Evolutionary conservation across 2,888 invertebrate genomes (phyloP).

Genomic region (Trichopoda pennipes): DNA sequence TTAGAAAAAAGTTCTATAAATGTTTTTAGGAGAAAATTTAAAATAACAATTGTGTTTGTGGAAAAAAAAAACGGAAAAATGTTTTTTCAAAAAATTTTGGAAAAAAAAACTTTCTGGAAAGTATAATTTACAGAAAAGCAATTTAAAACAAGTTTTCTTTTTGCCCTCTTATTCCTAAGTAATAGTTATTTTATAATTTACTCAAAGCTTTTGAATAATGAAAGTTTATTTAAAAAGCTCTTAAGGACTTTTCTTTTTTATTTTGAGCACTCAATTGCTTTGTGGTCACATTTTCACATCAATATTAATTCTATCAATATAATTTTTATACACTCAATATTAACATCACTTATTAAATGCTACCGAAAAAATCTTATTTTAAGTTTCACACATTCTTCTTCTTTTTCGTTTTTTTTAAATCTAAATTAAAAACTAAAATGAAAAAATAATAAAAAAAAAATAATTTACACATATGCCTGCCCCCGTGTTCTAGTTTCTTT

Average conservation of each 20-base stretch:
- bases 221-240: neutral
- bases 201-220: neutral
- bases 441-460: conserved; percentile 27
- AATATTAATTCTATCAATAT: neutral
- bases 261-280: conserved; percentile 68
- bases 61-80: too few relatives aligned
- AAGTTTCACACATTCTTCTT: conserved; percentile 5
- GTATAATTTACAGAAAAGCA: too few relatives aligned
- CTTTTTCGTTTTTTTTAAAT: neutral
- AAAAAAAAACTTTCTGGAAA: too few relatives aligned
- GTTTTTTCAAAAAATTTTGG: too few relatives aligned
- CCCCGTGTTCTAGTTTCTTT: conserved; percentile 82
- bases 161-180: too few relatives aligned
- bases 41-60: too few relatives aligned
- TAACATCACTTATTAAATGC: neutral
- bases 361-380: neutral
- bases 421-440: conserved; percentile 25
- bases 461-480: conserved; percentile 84
- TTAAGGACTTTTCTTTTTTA: neutral
- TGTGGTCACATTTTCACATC: conserved; percentile 46
- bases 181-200: neutral
- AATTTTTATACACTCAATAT: neutral
- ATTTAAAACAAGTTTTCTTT: too few relatives aligned
- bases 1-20: too few relatives aligned
- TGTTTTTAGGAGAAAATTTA: too few relatives aligned